Evolutionary conservation across 1,140 invertebrate species (phyloP).

Genomic region (Pseudomyrmex pallidus): DNA sequence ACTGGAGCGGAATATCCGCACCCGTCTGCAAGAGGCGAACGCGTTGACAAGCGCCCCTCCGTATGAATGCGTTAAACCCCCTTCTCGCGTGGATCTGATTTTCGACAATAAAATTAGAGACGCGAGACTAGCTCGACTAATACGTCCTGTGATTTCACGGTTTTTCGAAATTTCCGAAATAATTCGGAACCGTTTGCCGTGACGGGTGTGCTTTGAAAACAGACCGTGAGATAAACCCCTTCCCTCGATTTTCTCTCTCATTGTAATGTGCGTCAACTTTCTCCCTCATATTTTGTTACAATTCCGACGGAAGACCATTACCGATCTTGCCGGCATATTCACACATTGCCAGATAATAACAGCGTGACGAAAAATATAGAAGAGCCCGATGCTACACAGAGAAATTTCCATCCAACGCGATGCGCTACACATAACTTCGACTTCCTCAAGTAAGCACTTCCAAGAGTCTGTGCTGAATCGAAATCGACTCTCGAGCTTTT

Average conservation of each 20-base stretch:
- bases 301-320: neutral
- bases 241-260: neutral
- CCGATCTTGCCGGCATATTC: neutral
- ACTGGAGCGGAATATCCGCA: conserved; percentile 59
- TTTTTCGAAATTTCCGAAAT: conserved; percentile 30
- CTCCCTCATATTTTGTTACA: conserved; percentile 3
- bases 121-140: conserved; percentile 26
- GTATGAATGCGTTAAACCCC: neutral
- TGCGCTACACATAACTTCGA: conserved; percentile 65
- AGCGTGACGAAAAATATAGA: conserved; percentile 18
- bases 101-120: conserved; percentile 49
- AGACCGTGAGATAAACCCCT: conserved; percentile 8
- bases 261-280: conserved; percentile 40
- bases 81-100: neutral
- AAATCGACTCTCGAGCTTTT: conserved; percentile 54
- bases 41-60: neutral
- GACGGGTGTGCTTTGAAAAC: neutral
- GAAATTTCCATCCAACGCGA: conserved; percentile 57
- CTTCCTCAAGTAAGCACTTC: conserved; percentile 17
- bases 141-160: conserved; percentile 1
- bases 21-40: neutral
- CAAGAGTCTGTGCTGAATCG: conserved; percentile 56
- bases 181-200: neutral
- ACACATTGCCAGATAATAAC: neutral
- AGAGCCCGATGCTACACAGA: conserved; percentile 15